Conservation (phyloP, 2,797 vertebrate species). For the Pseudomugil tenellus region DNA sequence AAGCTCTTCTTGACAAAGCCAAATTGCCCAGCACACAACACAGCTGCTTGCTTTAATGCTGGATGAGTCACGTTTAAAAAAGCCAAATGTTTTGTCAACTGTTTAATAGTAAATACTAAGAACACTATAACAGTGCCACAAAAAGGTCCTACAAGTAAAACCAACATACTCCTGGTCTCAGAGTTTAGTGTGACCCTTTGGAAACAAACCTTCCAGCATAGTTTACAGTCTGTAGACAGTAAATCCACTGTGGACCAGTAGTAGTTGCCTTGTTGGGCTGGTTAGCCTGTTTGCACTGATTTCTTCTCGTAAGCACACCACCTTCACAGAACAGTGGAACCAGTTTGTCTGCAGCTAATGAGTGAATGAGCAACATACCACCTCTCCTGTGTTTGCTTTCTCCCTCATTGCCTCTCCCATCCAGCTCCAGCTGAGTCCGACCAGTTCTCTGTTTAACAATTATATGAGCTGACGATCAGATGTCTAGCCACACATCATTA, state of each 20-base stretch:
- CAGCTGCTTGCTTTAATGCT: too few species aligned
- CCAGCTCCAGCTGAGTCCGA: slow-evolving; percentile 12
- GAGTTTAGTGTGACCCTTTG: too few species aligned
- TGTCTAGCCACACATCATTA: slow-evolving; percentile 13
- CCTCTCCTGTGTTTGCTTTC: slow-evolving; percentile 49
- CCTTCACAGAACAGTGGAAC: slow-evolving; percentile 38
- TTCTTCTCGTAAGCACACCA: not conserved
- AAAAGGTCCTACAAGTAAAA: too few species aligned
- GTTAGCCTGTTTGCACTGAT: not conserved
- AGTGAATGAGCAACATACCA: slow-evolving; percentile 23
- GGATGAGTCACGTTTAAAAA: too few species aligned
- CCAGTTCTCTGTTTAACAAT: slow-evolving; percentile 44
- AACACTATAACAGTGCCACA: too few species aligned
- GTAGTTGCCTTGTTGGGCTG: not conserved
- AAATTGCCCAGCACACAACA: too few species aligned
- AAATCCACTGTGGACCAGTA: too few species aligned
- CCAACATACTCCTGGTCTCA: too few species aligned
- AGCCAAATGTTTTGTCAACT: too few species aligned
- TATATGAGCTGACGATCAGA: slow-evolving; percentile 7
- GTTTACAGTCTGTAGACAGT: not conserved
- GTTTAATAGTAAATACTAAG: too few species aligned
- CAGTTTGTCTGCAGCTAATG: slow-evolving; percentile 43
- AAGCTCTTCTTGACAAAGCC: too few species aligned
- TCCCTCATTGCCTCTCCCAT: slow-evolving; percentile 19
- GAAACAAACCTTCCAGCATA: not conserved